These are phyloP conservation scores for Dreissena rostriformis DNA, from an alignment of 1,140 invertebrate species.

Conservation along the genomic window DNA sequence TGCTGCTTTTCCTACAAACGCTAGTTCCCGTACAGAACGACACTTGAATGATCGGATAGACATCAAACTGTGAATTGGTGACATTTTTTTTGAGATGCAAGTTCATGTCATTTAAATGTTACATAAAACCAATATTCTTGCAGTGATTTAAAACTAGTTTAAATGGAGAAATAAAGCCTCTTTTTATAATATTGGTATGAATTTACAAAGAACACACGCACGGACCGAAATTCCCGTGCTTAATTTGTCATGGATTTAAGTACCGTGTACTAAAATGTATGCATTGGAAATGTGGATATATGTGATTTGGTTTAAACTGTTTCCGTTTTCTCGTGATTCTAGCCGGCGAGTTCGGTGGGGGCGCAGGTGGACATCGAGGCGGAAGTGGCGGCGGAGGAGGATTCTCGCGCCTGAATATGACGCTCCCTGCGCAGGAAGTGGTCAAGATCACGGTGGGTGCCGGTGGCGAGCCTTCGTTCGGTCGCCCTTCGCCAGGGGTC, in stretches of 20 bases:
- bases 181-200: neutral
- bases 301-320: neutral
- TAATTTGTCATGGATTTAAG: neutral
- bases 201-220: neutral
- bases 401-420: neutral
- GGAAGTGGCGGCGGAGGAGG: slow-evolving; percentile 47
- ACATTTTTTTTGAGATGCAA: no score
- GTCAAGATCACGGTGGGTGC: slow-evolving; percentile 20
- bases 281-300: neutral
- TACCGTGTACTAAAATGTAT: neutral
- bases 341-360: slow-evolving; percentile 49
- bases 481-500: slow-evolving; percentile 16
- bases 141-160: no score
- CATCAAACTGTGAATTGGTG: neutral
- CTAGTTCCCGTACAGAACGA: no score
- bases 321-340: neutral
- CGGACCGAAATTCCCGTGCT: neutral
- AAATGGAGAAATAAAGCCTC: no score
- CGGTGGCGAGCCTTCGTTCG: slow-evolving; percentile 38
- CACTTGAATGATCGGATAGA: neutral
- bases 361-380: slow-evolving; percentile 22
- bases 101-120: no score
- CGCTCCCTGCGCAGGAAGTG: slow-evolving; percentile 8
- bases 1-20: no score
- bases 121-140: no score